A percentile compares a stretch with the other conserved stretches of the same genome.
These are phyloP conservation scores for Channa striata DNA, from an alignment of 2,797 vertebrate species.

Conservation along the genomic window DNA sequence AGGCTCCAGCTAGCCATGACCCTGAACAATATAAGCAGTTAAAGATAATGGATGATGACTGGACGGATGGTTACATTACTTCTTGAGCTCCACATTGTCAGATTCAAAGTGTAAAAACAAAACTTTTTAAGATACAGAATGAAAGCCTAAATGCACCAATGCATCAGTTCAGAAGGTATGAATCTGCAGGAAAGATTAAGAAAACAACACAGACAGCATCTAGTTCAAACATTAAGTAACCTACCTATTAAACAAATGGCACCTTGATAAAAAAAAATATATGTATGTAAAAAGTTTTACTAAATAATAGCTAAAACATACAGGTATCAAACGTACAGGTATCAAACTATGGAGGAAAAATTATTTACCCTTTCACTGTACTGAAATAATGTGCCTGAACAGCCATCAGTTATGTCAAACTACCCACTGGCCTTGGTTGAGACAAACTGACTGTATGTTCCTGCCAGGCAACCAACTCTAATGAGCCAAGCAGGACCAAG, in stretches of 20 bases:
- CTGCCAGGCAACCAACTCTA: conserved; percentile 41
- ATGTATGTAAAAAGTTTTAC: conserved; percentile 5
- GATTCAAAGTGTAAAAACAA: no score
- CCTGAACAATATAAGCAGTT: no score
- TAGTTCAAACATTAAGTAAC: conserved; percentile 43
- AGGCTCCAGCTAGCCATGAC: no score
- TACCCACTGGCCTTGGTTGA: conserved; percentile 39
- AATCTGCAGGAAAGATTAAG: conserved; percentile 15
- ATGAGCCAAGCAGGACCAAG: conserved; percentile 39
- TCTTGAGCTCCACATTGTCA: no score
- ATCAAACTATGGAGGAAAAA: conserved; percentile 11
- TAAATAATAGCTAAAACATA: conserved; percentile 11
- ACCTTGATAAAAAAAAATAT: conserved; percentile 6
- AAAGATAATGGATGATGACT: no score
- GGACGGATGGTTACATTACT: no score
- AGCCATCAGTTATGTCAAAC: conserved; percentile 35
- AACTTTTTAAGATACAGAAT: no score
- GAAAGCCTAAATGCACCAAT: no score
- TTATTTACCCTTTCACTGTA: conserved; percentile 18
- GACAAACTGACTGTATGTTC: conserved; percentile 52
- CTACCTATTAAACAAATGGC: conserved; percentile 31
- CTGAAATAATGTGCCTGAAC: conserved; percentile 18
- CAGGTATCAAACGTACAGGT: conserved; percentile 14
- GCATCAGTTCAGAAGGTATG: conserved; percentile 10
- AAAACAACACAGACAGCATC: conserved; percentile 30